A percentile compares a stretch with the other conserved stretches of the same genome.
phyloP scores from a whole-genome alignment of 2,888 invertebrate species.

The Chaetogeoica ovagalla region DNA sequence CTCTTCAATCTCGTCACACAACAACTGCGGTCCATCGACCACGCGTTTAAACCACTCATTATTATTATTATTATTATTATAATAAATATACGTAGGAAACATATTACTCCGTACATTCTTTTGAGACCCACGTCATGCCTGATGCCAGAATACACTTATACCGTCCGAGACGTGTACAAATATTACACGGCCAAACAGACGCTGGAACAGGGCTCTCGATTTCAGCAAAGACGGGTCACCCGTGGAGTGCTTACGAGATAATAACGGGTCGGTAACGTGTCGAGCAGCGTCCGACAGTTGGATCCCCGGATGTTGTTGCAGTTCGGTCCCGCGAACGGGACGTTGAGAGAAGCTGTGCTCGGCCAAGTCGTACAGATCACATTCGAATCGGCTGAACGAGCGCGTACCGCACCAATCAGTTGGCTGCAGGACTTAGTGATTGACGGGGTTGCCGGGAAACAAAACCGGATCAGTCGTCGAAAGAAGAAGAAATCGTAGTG shows the following conservation, averaged over 20 bases:
- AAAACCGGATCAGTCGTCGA: slow-evolving; percentile 81
- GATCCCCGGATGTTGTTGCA: slow-evolving; percentile 82
- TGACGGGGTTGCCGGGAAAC: slow-evolving; percentile 71
- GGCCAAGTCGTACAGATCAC: slow-evolving; percentile 84
- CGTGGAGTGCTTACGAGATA: slow-evolving; percentile 68
- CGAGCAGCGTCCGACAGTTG: slow-evolving; percentile 83
- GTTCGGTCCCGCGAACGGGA: slow-evolving; percentile 81
- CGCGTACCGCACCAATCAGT: slow-evolving; percentile 85
- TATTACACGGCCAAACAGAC: too few relatives aligned
- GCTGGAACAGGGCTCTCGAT: too few relatives aligned
- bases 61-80: too few relatives aligned
- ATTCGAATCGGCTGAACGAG: slow-evolving; percentile 88
- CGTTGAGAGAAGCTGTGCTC: slow-evolving; percentile 81
- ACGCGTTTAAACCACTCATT: too few relatives aligned
- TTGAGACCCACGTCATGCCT: too few relatives aligned
- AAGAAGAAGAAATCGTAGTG: slow-evolving; percentile 61
- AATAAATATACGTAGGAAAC: too few relatives aligned
- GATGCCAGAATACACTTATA: too few relatives aligned
- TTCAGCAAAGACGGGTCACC: too few relatives aligned
- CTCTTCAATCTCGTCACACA: too few relatives aligned
- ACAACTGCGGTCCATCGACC: too few relatives aligned
- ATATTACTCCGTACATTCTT: too few relatives aligned
- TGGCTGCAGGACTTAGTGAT: slow-evolving; percentile 55
- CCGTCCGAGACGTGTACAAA: too few relatives aligned
- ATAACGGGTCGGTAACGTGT: slow-evolving; percentile 86